Conservation (phyloP, 2,888 invertebrate species). For the Nasonia oneida region DNA sequence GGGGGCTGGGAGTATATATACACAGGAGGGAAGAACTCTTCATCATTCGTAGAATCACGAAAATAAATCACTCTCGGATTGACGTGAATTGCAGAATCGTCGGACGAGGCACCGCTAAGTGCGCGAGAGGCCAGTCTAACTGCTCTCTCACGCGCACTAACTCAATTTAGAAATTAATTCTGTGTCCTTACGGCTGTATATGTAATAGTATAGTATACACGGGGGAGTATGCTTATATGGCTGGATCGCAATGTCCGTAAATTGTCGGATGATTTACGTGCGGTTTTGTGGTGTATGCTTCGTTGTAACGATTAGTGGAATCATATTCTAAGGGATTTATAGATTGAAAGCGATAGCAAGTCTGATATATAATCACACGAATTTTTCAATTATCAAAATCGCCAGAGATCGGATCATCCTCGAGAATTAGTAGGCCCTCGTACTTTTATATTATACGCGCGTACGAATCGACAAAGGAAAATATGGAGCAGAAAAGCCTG, state of each 20-base stretch:
- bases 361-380: too few species aligned
- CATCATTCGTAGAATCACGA: constrained; percentile 23
- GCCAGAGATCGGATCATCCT: neutral
- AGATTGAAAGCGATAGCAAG: neutral
- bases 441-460: too few species aligned
- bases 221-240: neutral
- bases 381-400: neutral
- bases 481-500: neutral
- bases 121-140: neutral
- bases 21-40: neutral
- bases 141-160: constrained; percentile 30
- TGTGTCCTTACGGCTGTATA: neutral
- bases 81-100: constrained; percentile 43
- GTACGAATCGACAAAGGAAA: constrained; percentile 19
- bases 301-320: neutral
- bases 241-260: neutral
- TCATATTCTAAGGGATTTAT: neutral
- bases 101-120: constrained; percentile 4
- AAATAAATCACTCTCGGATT: constrained; percentile 48
- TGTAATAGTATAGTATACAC: too few species aligned
- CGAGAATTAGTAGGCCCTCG: constrained; percentile 26
- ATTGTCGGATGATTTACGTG: neutral
- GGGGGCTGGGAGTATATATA: too few species aligned
- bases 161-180: constrained; percentile 48
- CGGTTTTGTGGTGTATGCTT: neutral